phyloP scores from a whole-genome alignment of 2,888 invertebrate genomes.

The Chymomyza amoena region DNA sequence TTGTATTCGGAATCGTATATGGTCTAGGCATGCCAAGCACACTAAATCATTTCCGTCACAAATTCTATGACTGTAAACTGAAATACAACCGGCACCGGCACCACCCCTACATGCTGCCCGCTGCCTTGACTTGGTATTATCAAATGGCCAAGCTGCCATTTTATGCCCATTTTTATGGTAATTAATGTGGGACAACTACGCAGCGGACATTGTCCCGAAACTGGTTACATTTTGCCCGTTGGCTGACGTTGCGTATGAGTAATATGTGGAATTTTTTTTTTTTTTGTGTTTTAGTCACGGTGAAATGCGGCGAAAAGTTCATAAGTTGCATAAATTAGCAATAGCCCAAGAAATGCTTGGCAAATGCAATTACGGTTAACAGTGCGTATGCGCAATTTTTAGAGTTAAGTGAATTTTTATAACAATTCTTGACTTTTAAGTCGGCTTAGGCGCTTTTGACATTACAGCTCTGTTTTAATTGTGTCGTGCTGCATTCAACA shows the following conservation, averaged over 20 bases:
- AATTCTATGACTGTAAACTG: slow-evolving; percentile 63
- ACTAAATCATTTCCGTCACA: slow-evolving; percentile 70
- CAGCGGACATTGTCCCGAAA: not conserved
- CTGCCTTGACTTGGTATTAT: not conserved
- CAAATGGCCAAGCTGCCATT: slow-evolving; percentile 15
- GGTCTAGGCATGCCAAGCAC: slow-evolving; percentile 53
- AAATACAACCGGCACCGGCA: not conserved
- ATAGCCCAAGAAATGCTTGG: not conserved
- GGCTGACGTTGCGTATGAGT: slow-evolving; percentile 4
- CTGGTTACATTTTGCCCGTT: not conserved
- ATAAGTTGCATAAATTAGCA: slow-evolving; percentile 29
- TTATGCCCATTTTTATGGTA: slow-evolving; percentile 58
- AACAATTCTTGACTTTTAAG: no score
- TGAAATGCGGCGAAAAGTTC: slow-evolving; percentile 38
- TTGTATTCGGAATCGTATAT: slow-evolving; percentile 14
- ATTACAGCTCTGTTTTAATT: slow-evolving; percentile 20
- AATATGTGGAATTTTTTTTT: not conserved
- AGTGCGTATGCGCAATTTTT: slow-evolving; percentile 45
- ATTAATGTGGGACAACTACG: slow-evolving; percentile 63
- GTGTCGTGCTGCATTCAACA: slow-evolving; percentile 32
- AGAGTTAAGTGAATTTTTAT: not conserved
- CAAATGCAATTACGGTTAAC: slow-evolving; percentile 9
- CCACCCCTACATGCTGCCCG: slow-evolving; percentile 4
- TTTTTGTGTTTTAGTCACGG: slow-evolving; percentile 23
- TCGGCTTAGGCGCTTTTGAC: no score